Percentiles rank a stretch among this genome's conserved stretches.
Evolutionary conservation across 2,888 invertebrate genomes (phyloP).

Genomic region (Noctua janthina): DNA sequence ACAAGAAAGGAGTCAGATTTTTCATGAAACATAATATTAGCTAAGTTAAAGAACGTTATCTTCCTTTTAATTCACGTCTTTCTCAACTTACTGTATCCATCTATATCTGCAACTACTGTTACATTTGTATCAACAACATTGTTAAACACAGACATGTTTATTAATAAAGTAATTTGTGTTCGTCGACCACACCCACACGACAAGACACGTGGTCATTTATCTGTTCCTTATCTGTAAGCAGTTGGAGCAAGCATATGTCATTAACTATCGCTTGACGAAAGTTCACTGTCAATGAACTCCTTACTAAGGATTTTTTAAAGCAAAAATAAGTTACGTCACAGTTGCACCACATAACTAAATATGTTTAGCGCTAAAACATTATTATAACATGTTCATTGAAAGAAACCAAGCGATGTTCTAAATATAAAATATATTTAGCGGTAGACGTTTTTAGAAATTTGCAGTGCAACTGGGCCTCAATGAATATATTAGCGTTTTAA

Average conservation of each 20-base stretch:
- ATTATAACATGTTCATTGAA: neutral
- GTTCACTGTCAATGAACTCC: constrained; percentile 70
- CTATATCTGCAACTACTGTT: neutral
- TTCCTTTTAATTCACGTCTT: neutral
- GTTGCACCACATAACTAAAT: neutral
- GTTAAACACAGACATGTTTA: constrained; percentile 25
- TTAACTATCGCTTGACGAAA: constrained; percentile 66
- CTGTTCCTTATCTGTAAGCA: constrained; percentile 68
- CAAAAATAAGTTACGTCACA: neutral
- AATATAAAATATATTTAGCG: neutral
- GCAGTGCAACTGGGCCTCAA: neutral
- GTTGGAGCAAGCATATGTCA: constrained; percentile 61
- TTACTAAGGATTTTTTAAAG: constrained; percentile 44
- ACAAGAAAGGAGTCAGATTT: constrained; percentile 5
- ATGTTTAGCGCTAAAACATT: neutral
- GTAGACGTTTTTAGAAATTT: neutral
- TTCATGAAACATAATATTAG: neutral
- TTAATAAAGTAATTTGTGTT: constrained; percentile 49
- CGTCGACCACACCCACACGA: constrained; percentile 56
- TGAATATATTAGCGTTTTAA: neutral
- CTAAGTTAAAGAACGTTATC: neutral
- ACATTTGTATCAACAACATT: constrained; percentile 19
- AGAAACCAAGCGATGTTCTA: neutral
- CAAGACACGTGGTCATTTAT: constrained; percentile 74
- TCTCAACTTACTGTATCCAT: neutral